Evolutionary conservation across 2,797 vertebrate species (phyloP), one percentile per base, ranked within the genome.

Genomic region (Notolepis coatsorum): DNA sequence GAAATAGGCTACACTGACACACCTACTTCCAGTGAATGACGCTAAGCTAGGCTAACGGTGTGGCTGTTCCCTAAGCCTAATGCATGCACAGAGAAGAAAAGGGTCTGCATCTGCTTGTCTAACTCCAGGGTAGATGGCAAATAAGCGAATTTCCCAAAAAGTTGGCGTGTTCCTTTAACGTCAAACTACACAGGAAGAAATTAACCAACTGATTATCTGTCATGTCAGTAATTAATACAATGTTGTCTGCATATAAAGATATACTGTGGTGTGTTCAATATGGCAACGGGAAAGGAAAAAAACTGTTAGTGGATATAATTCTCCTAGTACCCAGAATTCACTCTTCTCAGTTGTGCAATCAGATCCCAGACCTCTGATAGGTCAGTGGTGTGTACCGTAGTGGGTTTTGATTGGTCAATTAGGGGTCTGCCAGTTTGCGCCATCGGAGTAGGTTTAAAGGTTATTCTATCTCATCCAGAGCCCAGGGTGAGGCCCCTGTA

Each of bases 381-480:
- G 75, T 42, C 65, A 60, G 75, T 70, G 61, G 71, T 64, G 31
- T 7, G 82, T 85, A 82, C 81, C 79, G 20, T 73, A 45, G 56
- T 60, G 60, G 46, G 28, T 61, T 83, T 24, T 68, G 54, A 74
- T 75, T 70, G 69, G 61, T 54, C 1, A 5, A 57, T 42, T 27
- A 53, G 23, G 64, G 42, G 17, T 12, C 35, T n/a, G 43, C 9
- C 2, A 41, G n/a, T 13, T 38, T 0, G 3, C 33, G 60, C 13
- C 6, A 12, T 37, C 35, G 3, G 37, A 56, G n/a, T n/a, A n/a
- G 12, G 33, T 9, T n/a, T n/a, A 18, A 46, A 61, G 24, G 28
- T 33, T 12, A 27, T 59, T 55, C 13, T 1, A 37, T 28, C 27
- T 5, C 31, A 42, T 42, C 30, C 4, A 23, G 1, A 9, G 30